Base-by-base conservation (phyloP, 2,888 invertebrate genomes). In the Orthosia gothica region DNA sequence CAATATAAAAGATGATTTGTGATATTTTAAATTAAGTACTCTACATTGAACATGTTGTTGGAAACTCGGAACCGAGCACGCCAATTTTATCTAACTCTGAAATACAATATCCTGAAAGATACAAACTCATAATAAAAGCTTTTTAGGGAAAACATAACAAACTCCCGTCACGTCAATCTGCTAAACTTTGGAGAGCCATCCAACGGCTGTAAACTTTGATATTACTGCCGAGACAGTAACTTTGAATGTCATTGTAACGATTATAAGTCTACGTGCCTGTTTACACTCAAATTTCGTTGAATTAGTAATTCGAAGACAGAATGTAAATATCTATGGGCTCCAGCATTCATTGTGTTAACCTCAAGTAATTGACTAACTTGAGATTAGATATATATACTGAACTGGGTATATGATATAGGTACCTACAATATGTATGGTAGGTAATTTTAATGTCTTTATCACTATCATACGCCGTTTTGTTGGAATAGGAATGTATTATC, bases 201-300 rank as follows among this genome's bases (percentile, higher is more conserved):
- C 47, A n/a, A 49, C 18, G 23, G 12, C 57, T 59, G 32, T 54
- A 67, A 67, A 77, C 59, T 68, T 68, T 47, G 16, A 59, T 59
- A 77, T 75, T 77, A 78, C 59, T 61, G 49, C 18, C 23, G 18
- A 69, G 26, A 16, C 58, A 52, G 16, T 76, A 76, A 67, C 16
- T 77, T 78, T 75, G 61, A 62, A 74, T 55, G 73, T 23, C 32
- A 59, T 45, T 72, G 15, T 49, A 47, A 54, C 23, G 58, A 40
- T 59, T 59, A 58, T 77, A 52, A n/a, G 20, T 40, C 47, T 77
- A 61, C 59, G 40, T 75, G 40, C 9, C 49, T 49, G 52, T 76
- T 58, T 50, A n/a, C 26, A 75, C 57, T 50, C 50, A 15, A 23
- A 40, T 57, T 45, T 18, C 4, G 23, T 52, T 40, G 50, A 62